Conservation (phyloP, 2,888 invertebrate genomes). For the Alloplasta piceator region DNA sequence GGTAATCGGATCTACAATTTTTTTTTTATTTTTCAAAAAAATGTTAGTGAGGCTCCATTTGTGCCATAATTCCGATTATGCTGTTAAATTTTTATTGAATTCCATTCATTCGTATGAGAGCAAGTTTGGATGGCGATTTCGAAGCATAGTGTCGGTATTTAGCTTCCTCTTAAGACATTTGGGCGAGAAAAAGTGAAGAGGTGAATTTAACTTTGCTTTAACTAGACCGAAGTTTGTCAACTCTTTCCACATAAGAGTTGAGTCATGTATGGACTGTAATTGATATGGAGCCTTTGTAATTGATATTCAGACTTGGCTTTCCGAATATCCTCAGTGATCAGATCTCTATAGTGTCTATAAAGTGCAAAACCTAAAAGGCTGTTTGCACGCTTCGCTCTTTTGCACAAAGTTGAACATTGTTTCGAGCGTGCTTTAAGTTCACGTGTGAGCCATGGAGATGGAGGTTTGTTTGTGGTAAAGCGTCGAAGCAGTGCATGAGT, state of each 20-base stretch:
- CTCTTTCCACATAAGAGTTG: background rate
- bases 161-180: too few relatives aligned
- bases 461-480: background rate
- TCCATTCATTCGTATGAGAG: too few relatives aligned
- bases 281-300: background rate
- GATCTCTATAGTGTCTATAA: conserved; percentile 4
- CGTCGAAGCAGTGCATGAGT: background rate
- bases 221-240: background rate
- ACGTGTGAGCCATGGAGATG: background rate
- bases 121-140: too few relatives aligned
- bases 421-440: background rate
- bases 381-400: conserved; percentile 14
- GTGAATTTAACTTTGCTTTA: background rate
- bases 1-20: too few relatives aligned
- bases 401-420: background rate
- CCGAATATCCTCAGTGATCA: background rate
- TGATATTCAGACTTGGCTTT: background rate
- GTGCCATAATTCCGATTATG: too few relatives aligned
- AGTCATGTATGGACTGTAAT: too few relatives aligned
- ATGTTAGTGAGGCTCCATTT: too few relatives aligned
- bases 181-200: background rate
- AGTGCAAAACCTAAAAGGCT: background rate
- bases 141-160: too few relatives aligned
- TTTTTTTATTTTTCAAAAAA: too few relatives aligned
- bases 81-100: too few relatives aligned